Evolutionary conservation across 2,888 invertebrate genomes (phyloP).

Genomic region (Himalopsyche tibetana): DNA sequence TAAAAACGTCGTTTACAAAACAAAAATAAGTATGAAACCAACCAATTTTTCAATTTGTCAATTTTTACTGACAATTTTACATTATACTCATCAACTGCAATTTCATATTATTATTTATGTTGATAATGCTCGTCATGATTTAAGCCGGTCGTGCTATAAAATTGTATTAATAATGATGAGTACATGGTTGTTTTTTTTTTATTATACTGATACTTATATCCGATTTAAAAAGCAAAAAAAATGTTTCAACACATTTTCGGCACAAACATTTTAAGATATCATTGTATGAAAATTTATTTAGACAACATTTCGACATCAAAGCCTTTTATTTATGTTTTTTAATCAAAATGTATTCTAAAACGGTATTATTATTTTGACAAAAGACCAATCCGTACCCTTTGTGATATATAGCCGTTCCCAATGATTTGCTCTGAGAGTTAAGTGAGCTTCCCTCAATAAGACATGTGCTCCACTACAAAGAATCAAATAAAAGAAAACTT

Average conservation of each 20-base stretch:
- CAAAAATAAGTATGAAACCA: too few relatives aligned
- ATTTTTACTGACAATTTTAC: too few relatives aligned
- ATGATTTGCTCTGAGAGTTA: constrained; percentile 12
- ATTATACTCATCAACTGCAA: too few relatives aligned
- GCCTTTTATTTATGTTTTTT: constrained; percentile 32
- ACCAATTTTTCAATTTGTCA: too few relatives aligned
- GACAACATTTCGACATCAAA: neutral
- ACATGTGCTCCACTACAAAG: neutral
- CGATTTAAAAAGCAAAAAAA: too few relatives aligned
- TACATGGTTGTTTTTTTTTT: too few relatives aligned
- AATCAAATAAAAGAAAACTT: constrained; percentile 25
- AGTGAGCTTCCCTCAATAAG: constrained; percentile 15
- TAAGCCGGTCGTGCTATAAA: too few relatives aligned
- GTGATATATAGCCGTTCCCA: neutral
- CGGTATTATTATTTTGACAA: neutral
- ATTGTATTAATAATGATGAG: too few relatives aligned
- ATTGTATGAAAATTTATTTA: neutral
- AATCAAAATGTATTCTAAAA: constrained; percentile 24
- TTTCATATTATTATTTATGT: too few relatives aligned
- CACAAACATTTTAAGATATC: neutral
- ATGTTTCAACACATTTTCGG: neutral
- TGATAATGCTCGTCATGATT: too few relatives aligned
- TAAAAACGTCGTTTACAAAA: too few relatives aligned
- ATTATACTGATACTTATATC: too few relatives aligned
- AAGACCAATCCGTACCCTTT: neutral